Conservation (phyloP, 2,797 vertebrate species). For the Fringilla coelebs region DNA sequence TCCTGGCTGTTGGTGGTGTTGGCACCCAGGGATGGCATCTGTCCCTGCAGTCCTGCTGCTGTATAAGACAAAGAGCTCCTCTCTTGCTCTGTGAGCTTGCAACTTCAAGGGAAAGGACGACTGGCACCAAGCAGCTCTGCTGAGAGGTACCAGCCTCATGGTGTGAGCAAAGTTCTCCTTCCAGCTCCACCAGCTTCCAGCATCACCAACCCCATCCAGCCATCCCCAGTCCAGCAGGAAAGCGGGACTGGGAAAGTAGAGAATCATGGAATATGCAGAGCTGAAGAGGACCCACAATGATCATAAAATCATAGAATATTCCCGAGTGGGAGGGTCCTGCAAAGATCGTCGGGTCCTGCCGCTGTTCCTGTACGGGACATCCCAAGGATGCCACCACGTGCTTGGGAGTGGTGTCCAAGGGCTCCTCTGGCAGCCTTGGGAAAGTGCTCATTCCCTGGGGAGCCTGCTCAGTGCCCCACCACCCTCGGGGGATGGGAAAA, state of each 20-base stretch:
- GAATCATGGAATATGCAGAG: neutral
- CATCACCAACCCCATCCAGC: neutral
- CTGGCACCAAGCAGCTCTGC: neutral
- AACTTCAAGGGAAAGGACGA: neutral
- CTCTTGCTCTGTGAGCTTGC: neutral
- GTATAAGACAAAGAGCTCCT: rapidly evolving
- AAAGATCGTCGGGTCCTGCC: no score
- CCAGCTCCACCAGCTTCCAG: neutral
- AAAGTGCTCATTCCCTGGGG: neutral
- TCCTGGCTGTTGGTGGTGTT: rapidly evolving
- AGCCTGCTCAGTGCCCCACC: neutral
- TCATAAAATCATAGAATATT: neutral
- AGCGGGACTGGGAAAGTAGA: rapidly evolving
- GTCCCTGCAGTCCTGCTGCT: neutral
- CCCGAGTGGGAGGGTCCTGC: neutral
- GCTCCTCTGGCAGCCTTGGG: neutral
- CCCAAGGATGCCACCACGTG: neutral
- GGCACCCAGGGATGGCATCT: neutral
- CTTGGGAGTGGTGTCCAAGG: no score
- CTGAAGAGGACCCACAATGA: no score
- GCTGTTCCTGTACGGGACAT: neutral
- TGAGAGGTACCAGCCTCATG: neutral
- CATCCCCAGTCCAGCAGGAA: rapidly evolving
- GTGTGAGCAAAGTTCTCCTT: neutral
- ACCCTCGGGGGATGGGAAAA: neutral